A percentile compares a stretch with the other conserved stretches of the same genome.
Evolutionary conservation across 2,888 invertebrate genomes (phyloP).

Genomic region (Cryptus armator): DNA sequence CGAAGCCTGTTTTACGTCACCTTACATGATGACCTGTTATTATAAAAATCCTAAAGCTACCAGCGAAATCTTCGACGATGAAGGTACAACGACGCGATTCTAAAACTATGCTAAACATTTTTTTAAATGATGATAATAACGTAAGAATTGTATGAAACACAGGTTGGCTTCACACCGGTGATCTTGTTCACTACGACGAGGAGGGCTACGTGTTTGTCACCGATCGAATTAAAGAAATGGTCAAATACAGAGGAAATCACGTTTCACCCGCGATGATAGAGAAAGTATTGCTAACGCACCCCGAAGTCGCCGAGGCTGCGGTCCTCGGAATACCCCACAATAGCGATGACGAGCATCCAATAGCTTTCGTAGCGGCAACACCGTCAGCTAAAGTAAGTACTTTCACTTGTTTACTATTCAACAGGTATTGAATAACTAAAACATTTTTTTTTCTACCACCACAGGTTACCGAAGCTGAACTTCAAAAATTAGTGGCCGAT

Average conservation of each 20-base stretch:
- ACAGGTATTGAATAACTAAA: neutral
- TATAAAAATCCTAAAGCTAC: constrained; percentile 64
- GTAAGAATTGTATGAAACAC: neutral
- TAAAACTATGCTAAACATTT: neutral
- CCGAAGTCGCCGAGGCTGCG: constrained; percentile 28
- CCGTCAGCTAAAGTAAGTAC: constrained; percentile 70
- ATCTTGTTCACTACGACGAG: constrained; percentile 78
- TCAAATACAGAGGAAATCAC: constrained; percentile 79
- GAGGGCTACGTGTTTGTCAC: constrained; percentile 78
- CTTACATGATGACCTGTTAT: constrained; percentile 66
- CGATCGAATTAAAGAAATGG: constrained; percentile 79
- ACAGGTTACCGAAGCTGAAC: constrained; percentile 78
- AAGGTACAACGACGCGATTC: neutral
- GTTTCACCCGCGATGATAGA: constrained; percentile 73
- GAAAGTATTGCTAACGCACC: constrained; percentile 29
- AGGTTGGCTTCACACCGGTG: constrained; percentile 81
- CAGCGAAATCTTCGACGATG: constrained; percentile 65
- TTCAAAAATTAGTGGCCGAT: constrained; percentile 72
- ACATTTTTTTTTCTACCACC: neutral
- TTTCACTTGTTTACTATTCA: neutral
- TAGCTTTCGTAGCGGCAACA: constrained; percentile 77
- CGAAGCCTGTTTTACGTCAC: constrained; percentile 61
- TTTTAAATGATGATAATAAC: neutral
- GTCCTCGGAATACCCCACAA: constrained; percentile 21
- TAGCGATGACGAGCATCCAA: constrained; percentile 76